Base-by-base conservation (phyloP, 2,113 vertebrate genomes). In the Dissostichus mawsoni region DNA sequence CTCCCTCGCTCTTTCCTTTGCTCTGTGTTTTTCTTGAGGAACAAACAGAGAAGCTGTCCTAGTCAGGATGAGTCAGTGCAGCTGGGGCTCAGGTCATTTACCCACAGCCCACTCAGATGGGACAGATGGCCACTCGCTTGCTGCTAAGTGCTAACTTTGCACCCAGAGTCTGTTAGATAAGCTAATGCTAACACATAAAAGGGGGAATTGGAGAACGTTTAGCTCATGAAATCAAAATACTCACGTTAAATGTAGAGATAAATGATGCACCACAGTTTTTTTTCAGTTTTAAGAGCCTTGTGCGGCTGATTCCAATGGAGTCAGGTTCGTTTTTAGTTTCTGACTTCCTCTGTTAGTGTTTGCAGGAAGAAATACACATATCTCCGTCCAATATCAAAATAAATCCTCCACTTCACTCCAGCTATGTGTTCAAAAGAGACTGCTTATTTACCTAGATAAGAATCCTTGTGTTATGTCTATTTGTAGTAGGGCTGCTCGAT, bases 21-120 rank as follows among this genome's bases (percentile, higher is more conserved):
- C 55, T 18, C 69, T 64, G 66, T 84, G 36, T 85, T 86, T 76
- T 69, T 87, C 77, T 70, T 69, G 80, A 81, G 47, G 71, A 87
- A 89, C 86, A 89, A 90, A 88, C 90, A 76, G 88, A 75, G 85
- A 91, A 80, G 76, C 84, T 92, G 90, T 93, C 80, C 76, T 74
- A 69, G 85, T 76, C 73, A n/a, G 83, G 74, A 86, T 92, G 92
- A 91, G 88, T 93, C 91, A 92, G 88, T 92, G 84, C 90, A 92
- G 91, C 90, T 92, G 88, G 91, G 91, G 87, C 91, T 88, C 91
- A 92, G 91, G 92, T 93, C 91, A 91, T 87, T 89, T 90, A 89
- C 78, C 88, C 90, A 64, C 90, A 73, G 82, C 89, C 88, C 88
- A 90, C 92, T 91, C 89, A 86, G 76, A 89, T 13, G 11, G 82